Conservation (phyloP, 2,888 invertebrate genomes). For the Tachina fera region DNA sequence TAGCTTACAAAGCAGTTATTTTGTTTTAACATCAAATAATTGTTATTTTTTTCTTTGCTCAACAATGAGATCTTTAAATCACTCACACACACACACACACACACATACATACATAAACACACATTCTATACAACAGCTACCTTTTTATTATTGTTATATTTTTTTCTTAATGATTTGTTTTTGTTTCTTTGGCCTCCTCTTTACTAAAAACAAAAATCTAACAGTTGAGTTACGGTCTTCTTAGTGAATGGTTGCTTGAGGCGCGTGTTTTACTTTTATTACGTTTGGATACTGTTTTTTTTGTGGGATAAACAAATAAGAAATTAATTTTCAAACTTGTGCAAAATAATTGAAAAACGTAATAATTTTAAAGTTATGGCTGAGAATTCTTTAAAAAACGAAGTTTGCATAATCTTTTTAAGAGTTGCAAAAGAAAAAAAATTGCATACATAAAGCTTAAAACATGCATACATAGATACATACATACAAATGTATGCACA, state of each 20-base stretch:
- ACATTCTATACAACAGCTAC: neutral
- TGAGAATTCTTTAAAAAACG: conserved; percentile 30
- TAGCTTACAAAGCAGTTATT: conserved; percentile 49
- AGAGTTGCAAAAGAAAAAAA: conserved; percentile 34
- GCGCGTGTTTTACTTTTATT: conserved; percentile 40
- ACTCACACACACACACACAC: neutral
- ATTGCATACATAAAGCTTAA: neutral
- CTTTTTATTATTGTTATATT: conserved; percentile 19
- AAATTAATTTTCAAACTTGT: conserved; percentile 33
- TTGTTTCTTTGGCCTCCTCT: conserved; percentile 36
- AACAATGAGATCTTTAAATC: conserved; percentile 46
- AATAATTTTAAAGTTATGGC: conserved; percentile 48
- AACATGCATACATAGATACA: neutral
- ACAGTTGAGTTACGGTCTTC: conserved; percentile 79
- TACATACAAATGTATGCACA: neutral
- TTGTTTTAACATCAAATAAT: conserved; percentile 38
- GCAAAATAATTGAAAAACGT: conserved; percentile 41
- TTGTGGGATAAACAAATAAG: conserved; percentile 19
- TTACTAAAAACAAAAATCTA: conserved; percentile 33
- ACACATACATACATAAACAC: neutral
- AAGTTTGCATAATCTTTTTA: conserved; percentile 45
- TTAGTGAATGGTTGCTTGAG: conserved; percentile 77
- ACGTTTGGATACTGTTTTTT: conserved; percentile 23
- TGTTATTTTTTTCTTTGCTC: conserved; percentile 7
- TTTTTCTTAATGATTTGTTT: conserved; percentile 41